phyloP scores from a whole-genome alignment of 1,140 invertebrate species.

The Aporrectodea caliginosa region DNA sequence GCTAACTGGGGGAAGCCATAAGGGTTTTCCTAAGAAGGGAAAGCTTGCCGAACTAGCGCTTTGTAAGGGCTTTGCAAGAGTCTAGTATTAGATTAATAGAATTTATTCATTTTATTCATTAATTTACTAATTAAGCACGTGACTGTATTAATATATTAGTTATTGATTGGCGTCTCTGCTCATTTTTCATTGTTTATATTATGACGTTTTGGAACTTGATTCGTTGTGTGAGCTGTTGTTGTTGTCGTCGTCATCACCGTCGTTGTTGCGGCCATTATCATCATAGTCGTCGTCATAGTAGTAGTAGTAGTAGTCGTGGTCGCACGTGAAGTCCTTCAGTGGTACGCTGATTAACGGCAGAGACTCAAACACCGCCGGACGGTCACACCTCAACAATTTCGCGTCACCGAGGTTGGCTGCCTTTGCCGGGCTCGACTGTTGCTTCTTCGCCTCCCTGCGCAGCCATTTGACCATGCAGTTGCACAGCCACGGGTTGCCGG shows the following conservation, averaged over 20 bases:
- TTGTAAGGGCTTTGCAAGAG: too few relatives aligned
- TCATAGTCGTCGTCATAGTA: neutral
- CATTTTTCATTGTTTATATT: too few relatives aligned
- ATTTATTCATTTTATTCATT: too few relatives aligned
- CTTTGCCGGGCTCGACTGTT: neutral
- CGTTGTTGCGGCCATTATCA: neutral
- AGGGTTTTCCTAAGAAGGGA: too few relatives aligned
- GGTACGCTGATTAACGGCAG: neutral
- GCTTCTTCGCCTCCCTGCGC: neutral
- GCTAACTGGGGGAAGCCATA: too few relatives aligned
- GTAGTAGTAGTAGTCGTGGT: conserved; percentile 29
- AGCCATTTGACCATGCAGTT: conserved; percentile 25
- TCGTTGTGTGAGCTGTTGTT: too few relatives aligned
- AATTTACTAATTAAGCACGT: too few relatives aligned
- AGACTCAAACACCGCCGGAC: conserved; percentile 4
- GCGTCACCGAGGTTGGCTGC: neutral
- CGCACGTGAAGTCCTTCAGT: conserved; percentile 11
- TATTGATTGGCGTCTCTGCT: too few relatives aligned
- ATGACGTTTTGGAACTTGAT: too few relatives aligned
- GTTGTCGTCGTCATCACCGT: neutral
- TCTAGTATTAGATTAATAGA: too few relatives aligned
- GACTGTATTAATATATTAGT: too few relatives aligned
- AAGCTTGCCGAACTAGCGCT: too few relatives aligned
- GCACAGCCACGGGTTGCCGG: conserved; percentile 25
- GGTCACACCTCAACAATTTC: conserved; percentile 1